Percentiles rank a stretch among this genome's conserved stretches.
These are phyloP conservation scores for Tyria jacobaeae DNA, from an alignment of 2,888 invertebrate genomes.

Conservation along the genomic window DNA sequence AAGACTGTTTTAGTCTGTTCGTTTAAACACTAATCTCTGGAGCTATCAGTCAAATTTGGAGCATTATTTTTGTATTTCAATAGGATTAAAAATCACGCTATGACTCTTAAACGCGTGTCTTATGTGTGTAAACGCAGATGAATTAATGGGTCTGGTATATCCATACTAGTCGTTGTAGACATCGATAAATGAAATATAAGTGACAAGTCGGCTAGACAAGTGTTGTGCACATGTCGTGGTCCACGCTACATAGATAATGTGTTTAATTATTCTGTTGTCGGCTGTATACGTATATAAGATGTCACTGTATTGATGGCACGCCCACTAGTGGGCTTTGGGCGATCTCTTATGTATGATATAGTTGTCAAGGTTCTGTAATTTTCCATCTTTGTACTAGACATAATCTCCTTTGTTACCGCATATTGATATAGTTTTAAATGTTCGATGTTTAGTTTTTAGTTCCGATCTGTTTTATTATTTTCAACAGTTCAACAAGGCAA, in stretches of 20 bases:
- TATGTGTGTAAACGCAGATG: not conserved
- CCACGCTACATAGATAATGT: not conserved
- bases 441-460: not conserved
- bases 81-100: too few species aligned
- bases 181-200: constrained; percentile 59
- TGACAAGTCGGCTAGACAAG: constrained; percentile 56
- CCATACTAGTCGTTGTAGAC: constrained; percentile 28
- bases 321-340: constrained; percentile 5
- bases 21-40: too few species aligned
- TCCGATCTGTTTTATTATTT: not conserved
- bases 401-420: not conserved
- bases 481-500: not conserved
- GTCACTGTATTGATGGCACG: constrained; percentile 2
- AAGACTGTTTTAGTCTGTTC: too few species aligned
- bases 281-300: not conserved
- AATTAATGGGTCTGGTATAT: constrained; percentile 15
- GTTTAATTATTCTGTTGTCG: constrained; percentile 11
- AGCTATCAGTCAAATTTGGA: too few species aligned
- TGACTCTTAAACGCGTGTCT: too few species aligned
- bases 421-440: not conserved
- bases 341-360: not conserved
- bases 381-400: not conserved
- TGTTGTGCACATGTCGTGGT: constrained; percentile 56
- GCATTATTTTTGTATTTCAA: too few species aligned
- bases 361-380: constrained; percentile 5